These are phyloP conservation scores for Brachyptera risi DNA, from an alignment of 2,888 invertebrate genomes.

Conservation along the genomic window DNA sequence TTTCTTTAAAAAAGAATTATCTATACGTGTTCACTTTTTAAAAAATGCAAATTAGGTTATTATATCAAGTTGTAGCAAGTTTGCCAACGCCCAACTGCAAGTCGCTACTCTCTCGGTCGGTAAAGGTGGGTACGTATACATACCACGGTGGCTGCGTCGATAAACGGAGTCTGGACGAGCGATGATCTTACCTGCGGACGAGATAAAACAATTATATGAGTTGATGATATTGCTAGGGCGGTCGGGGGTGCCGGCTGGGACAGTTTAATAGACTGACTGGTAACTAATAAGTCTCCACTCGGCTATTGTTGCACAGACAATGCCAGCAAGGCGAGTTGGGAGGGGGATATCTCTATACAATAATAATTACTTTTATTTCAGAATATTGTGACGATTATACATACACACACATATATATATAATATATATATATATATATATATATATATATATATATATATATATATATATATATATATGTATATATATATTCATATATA, in stretches of 20 bases:
- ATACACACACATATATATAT: too few species aligned
- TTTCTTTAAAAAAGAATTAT: slow-evolving; percentile 14
- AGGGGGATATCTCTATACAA: too few species aligned
- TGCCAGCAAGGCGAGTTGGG: too few species aligned
- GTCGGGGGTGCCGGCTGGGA: neutral
- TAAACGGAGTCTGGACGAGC: neutral
- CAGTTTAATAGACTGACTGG: too few species aligned
- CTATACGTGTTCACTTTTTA: slow-evolving; percentile 20
- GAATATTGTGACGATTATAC: too few species aligned
- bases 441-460: too few species aligned
- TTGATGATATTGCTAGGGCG: neutral
- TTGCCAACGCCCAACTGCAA: slow-evolving; percentile 3
- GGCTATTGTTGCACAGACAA: too few species aligned
- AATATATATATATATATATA: too few species aligned
- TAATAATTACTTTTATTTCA: too few species aligned
- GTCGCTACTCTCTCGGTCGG: neutral
- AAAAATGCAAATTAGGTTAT: slow-evolving; percentile 29
- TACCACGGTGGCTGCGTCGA: neutral
- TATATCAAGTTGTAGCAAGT: slow-evolving; percentile 16
- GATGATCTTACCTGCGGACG: slow-evolving; percentile 13
- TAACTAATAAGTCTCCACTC: too few species aligned
- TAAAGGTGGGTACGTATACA: neutral
- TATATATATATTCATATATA: too few species aligned
- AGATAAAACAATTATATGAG: slow-evolving; percentile 7
- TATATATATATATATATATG: too few species aligned